These are phyloP conservation scores for Apodemus sylvaticus DNA, from an alignment of 2,113 vertebrate species.

Conservation along the genomic window DNA sequence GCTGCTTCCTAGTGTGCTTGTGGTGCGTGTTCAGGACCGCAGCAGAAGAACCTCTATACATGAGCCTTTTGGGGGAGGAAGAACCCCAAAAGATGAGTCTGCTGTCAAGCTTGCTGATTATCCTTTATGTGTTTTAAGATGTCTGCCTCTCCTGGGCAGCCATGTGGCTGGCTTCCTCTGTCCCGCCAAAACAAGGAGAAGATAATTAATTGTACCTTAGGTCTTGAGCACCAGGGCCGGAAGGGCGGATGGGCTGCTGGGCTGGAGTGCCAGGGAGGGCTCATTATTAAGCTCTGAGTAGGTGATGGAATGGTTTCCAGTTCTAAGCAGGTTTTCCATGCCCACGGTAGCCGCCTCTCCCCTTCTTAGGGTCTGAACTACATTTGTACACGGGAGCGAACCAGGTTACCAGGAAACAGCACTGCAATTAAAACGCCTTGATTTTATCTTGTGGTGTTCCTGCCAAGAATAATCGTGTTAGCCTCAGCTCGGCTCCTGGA, in stretches of 20 bases:
- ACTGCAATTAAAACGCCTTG: constrained; percentile 22
- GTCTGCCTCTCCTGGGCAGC: constrained; percentile 61
- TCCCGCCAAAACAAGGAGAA: constrained; percentile 60
- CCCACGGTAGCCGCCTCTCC: not conserved
- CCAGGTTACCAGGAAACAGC: constrained; percentile 27
- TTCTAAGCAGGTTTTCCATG: not conserved
- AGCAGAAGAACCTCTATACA: constrained; percentile 83
- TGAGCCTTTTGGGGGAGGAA: constrained; percentile 76
- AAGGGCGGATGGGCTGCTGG: not conserved
- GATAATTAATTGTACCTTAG: not conserved
- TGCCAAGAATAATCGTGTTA: constrained; percentile 34
- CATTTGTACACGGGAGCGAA: not conserved
- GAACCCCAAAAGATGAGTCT: constrained; percentile 70
- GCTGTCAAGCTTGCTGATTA: constrained; percentile 73
- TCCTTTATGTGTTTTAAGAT: constrained; percentile 61
- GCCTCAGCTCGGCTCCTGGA: not conserved
- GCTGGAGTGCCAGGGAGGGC: not conserved
- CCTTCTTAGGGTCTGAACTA: not conserved
- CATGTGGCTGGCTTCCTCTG: constrained; percentile 81
- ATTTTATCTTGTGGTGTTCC: constrained; percentile 15
- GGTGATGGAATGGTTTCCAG: not conserved
- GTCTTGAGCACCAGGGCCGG: not conserved
- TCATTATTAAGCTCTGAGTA: not conserved
- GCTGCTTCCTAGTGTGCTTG: constrained; percentile 86
- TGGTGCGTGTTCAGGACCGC: constrained; percentile 85